phyloP scores from a whole-genome alignment of 2,797 vertebrate genomes.

The Miichthys miiuy region DNA sequence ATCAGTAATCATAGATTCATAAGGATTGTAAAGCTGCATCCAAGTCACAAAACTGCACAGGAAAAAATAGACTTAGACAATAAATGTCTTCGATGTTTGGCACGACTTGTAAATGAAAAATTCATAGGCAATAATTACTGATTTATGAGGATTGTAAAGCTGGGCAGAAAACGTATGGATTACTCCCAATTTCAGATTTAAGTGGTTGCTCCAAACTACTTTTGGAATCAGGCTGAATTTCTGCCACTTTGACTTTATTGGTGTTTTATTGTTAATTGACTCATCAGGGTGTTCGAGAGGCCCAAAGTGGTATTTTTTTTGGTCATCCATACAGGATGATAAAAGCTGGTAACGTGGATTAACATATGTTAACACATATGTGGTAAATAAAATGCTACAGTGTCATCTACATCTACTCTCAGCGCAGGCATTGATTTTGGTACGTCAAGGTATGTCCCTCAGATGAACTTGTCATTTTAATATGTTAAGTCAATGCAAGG shows the following conservation, averaged over 20 bases:
- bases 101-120: not conserved
- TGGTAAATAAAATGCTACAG: not conserved
- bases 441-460: not conserved
- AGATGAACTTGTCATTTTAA: not conserved
- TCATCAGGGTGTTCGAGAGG: too few species aligned
- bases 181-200: not conserved
- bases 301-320: not conserved
- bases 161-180: not conserved
- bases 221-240: not conserved
- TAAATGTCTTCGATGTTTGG: not conserved
- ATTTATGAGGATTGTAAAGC: not conserved
- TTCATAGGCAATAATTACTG: not conserved
- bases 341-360: not conserved
- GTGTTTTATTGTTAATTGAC: too few species aligned
- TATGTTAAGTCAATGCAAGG: not conserved
- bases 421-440: not conserved
- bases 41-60: constrained; percentile 6
- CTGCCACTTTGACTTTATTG: not conserved
- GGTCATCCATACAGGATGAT: not conserved
- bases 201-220: not conserved
- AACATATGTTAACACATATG: not conserved
- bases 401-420: not conserved
- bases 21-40: not conserved
- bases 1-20: not conserved
- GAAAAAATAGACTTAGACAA: not conserved